phyloP scores from a whole-genome alignment of 2,113 vertebrate species.

The Illadopsis cleaveri region DNA sequence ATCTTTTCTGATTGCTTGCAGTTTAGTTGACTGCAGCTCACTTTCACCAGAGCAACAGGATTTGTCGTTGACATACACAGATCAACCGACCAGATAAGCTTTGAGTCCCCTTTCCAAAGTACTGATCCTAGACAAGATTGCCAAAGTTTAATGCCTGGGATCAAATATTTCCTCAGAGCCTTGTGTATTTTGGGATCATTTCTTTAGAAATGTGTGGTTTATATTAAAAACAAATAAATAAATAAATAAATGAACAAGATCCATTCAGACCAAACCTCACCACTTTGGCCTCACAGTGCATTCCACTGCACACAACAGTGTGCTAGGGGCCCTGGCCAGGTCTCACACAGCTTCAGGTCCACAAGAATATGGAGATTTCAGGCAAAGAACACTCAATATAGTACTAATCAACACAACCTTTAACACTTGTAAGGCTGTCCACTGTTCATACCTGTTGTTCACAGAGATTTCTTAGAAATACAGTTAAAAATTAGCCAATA shows the following conservation, averaged over 20 bases:
- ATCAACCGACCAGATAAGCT: not conserved
- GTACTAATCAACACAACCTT: not conserved
- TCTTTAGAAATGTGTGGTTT: not conserved
- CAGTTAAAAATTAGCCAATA: not conserved
- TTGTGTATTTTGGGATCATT: not conserved
- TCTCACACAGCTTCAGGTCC: not conserved
- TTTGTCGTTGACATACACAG: rapidly evolving
- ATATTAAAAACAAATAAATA: not conserved
- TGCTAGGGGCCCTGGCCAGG: not conserved
- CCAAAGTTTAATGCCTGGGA: not conserved
- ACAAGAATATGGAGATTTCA: not conserved
- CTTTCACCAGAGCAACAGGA: not conserved
- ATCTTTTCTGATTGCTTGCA: not conserved
- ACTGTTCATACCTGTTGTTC: not conserved
- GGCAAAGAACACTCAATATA: not conserved
- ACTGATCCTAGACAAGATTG: not conserved
- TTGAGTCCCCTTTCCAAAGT: not conserved
- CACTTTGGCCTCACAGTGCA: not conserved
- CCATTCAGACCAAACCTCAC: not conserved
- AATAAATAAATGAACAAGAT: not conserved
- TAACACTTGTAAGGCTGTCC: not conserved
- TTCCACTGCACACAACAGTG: not conserved
- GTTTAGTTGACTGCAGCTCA: not conserved
- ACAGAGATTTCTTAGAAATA: not conserved
- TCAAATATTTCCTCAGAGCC: not conserved